Base-by-base conservation (phyloP, 2,888 invertebrate species). In the Heliconius sara region DNA sequence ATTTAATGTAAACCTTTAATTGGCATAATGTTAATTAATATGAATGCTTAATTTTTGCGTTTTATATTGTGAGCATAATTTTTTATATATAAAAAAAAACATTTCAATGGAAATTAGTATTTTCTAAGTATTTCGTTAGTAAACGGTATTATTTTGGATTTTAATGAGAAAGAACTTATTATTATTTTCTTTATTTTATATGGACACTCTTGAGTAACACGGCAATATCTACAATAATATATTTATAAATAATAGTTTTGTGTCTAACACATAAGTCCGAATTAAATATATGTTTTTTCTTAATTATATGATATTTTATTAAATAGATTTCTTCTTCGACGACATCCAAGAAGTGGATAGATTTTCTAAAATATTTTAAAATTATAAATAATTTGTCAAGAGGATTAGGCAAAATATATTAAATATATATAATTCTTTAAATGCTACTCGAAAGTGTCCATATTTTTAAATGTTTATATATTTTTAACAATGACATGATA, bases 1-100 rank as follows among this genome's bases (percentile, higher is more conserved):
- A 60, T 60, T 63, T 63, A n/a, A 63, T 63, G n/a, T 63, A n/a
- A n/a, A n/a, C 12, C 63, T 63, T 65, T 65, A 65, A 65, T 65
- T 65, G 27, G 27, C 27, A 16, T 65, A 65, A 65, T 65, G 1
- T 25, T 27, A 65, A 65, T 25, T 27, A 65, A 65, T 65, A 30
- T 65, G 27, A 2, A 65, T 65, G 27, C 6, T 25, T 16, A 30
- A 19, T 25, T 65, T 16, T 65, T 65, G 25, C 6, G 16, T 65
- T 65, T 16, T 16, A 65, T 27, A 65, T 25, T 16, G 27, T 65
- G 16, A 6, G 27, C 65, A 65, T 27, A 65, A 65, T 65, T 25
- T 65, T 19, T 16, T 65, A 27, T 65, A 25, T 65, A 27, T 25
- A 27, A 27, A 65, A 25, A 13, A 16, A 16, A 25, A 27, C 0